Base-by-base conservation (phyloP, 2,888 invertebrate species). In the Diplolepis rosae region DNA sequence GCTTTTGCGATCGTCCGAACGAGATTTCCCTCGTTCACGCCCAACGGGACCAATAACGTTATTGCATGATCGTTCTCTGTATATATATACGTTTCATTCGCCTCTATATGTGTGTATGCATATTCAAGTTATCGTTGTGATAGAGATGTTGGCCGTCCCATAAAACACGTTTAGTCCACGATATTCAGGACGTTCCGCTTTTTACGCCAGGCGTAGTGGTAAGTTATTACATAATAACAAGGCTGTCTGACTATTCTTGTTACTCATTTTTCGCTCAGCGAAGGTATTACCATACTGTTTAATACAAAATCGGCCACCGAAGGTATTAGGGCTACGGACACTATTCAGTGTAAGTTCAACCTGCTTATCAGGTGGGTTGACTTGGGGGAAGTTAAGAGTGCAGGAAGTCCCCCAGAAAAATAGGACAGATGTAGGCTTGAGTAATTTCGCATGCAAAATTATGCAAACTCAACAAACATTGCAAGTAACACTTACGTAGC, bases 271-370 rank as follows among this genome's bases (percentile, higher is more conserved):
- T 84, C 82, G 78, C 80, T 77, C 77, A 70, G 76, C 75, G 68
- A 77, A 66, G 69, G 77, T 78, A 87, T 87, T 88, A 87, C 82
- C 87, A 88, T 87, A 87, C 83, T 83, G 83, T 84, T 85, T 86
- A 86, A 88, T 86, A 83, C 83, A 84, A 84, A 85, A 83, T 83
- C 80, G 83, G 71, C 70, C 70, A 70, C 73, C 22, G 70, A 67
- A 65, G 71, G 69, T 65, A 70, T n/a, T n/a, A n/a, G n/a, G n/a
- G 48, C 69, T 67, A 52, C 24, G 42, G 68, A 69, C 30, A 61
- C 50, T 68, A 61, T 73, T 66, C 52, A 52, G 52, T 71, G 66
- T 68, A 65, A 61, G 71, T 72, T 65, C 65, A 75, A 69, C 69
- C 67, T 32, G 65, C 66, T 70, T 71, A 74, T 77, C 70, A 70